Evolutionary conservation across 2,113 vertebrate species (phyloP), one percentile per base, ranked within the genome.

Genomic region (Ophiodon elongatus): DNA sequence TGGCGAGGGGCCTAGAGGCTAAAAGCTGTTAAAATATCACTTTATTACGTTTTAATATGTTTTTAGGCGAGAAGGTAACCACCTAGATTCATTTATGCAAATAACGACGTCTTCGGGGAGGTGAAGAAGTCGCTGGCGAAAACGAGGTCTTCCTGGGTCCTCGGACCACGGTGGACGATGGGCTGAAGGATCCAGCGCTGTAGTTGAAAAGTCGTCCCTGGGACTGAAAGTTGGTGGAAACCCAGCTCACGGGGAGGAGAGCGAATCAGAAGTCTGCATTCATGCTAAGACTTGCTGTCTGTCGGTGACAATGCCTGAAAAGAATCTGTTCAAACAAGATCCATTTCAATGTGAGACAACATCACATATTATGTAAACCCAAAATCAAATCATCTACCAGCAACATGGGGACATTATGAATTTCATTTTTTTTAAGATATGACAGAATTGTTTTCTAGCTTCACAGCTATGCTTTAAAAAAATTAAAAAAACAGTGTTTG

Each of bases 191-290:
- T 3, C 43, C 10, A 11, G 6, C 13, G 11, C 4, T 43, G 13
- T 43, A 14, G 11, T 47, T 52, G 8, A 52, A 52, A 52, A 52
- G 21, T 21, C n/a, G 50, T 54, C 23, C 50, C 50, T n/a, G 50
- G 50, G 50, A 54, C 50, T 54, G n/a, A 9, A 23, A 8, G 21
- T 54, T 9, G 21, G 50, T 52, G 50, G 50, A 52, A 52, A 52
- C 50, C 50, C 19, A 1, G 21, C 19, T 21, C 2, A 27, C 52
- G 33, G 73, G 25, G 31, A 54, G 31, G 15, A 43, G 14, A 35
- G 43, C 27, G 73, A 76, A 4, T 64, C 59, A 64, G 63, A 65
- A 23, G 11, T 41, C 33, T 66, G n/a, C 23, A 65, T 27, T n/a
- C 21, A 62, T 41, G 57, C 27, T 60, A 1, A 9, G 56, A 31